Conservation (phyloP, 2,888 invertebrate species). For the Muschampia staudingeri region DNA sequence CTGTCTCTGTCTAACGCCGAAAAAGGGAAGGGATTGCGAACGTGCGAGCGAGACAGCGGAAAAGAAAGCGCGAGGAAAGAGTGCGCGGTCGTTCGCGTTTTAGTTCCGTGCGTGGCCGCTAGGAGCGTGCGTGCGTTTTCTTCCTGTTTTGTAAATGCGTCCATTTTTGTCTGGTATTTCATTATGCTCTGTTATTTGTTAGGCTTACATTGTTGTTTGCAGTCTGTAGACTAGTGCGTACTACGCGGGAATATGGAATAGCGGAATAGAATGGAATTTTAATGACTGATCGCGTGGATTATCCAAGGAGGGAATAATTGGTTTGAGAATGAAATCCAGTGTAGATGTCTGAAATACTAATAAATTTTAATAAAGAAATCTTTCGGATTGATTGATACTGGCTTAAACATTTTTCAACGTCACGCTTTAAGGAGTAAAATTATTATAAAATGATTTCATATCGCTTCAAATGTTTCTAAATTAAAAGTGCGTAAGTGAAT, state of each 20-base stretch:
- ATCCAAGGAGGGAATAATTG: constrained; percentile 26
- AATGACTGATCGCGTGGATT: constrained; percentile 37
- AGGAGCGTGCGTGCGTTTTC: constrained; percentile 81
- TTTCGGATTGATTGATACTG: too few relatives aligned
- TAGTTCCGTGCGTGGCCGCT: constrained; percentile 84
- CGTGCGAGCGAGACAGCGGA: constrained; percentile 79
- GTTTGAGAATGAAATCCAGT: neutral
- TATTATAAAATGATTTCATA: too few relatives aligned
- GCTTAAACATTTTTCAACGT: too few relatives aligned
- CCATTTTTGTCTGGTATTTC: constrained; percentile 75
- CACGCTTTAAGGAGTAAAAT: too few relatives aligned
- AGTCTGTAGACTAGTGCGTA: constrained; percentile 11
- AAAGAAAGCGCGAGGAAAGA: constrained; percentile 89
- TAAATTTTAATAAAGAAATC: too few relatives aligned
- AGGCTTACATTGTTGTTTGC: constrained; percentile 40
- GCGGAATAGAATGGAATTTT: constrained; percentile 36
- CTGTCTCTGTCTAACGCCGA: constrained; percentile 85
- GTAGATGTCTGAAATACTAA: neutral
- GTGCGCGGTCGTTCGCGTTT: constrained; percentile 78
- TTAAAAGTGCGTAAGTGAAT: too few relatives aligned
- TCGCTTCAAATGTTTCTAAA: too few relatives aligned
- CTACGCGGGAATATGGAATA: constrained; percentile 40
- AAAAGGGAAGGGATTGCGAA: constrained; percentile 75
- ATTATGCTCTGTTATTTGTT: constrained; percentile 59
- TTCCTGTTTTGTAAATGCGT: constrained; percentile 84